A percentile compares a stretch with the other conserved stretches of the same genome.
Conservation (phyloP, 2,113 vertebrate species). For the Vulpes ferrilata region DNA sequence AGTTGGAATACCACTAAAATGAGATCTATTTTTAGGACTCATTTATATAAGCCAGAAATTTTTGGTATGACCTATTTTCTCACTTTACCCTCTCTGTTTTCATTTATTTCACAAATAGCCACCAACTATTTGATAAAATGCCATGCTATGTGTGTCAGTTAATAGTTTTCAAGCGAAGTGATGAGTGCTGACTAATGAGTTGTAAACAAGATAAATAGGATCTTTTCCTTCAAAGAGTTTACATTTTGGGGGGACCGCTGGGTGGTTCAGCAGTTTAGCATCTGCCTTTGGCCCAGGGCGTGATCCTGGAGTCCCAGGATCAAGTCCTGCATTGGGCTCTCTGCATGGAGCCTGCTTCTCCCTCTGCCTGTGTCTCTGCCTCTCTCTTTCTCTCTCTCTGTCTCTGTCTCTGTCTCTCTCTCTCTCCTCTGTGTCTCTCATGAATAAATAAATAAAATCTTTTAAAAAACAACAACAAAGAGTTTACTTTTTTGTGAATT, state of each 20-base stretch:
- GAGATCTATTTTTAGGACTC: background rate
- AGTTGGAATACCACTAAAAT: background rate
- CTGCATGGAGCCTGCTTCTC: no score
- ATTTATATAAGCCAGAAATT: background rate
- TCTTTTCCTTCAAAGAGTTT: background rate
- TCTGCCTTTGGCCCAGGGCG: no score
- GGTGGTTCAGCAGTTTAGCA: no score
- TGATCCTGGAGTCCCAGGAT: no score
- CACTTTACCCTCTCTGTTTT: background rate
- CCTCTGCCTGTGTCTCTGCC: no score
- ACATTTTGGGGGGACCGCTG: background rate
- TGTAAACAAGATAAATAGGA: background rate
- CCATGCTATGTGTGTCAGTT: background rate
- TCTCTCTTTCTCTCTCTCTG: no score
- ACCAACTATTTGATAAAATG: background rate
- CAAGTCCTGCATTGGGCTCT: no score
- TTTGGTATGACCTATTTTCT: background rate
- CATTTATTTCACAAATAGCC: constrained; percentile 4
- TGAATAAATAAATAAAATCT: no score
- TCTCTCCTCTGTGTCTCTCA: no score
- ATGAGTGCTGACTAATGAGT: background rate
- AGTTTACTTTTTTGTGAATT: background rate
- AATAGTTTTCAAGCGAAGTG: background rate
- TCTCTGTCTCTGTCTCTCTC: no score
- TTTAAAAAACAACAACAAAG: background rate